These are phyloP conservation scores for Montipora cactus DNA, from an alignment of 64 coral and sea anemone genomes.

Conservation along the genomic window DNA sequence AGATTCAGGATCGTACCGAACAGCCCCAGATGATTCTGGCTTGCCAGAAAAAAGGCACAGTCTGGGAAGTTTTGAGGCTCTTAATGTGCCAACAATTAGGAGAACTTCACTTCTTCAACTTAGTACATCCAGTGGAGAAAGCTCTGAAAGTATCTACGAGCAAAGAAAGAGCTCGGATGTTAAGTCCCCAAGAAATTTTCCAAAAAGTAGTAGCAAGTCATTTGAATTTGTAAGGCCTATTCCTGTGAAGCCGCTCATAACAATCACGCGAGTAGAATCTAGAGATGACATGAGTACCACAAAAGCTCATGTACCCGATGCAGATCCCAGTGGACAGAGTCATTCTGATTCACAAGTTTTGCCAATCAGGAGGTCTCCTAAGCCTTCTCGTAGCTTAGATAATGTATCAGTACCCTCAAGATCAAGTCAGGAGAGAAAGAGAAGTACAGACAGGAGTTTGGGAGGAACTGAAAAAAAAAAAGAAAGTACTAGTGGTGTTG, in stretches of 20 bases:
- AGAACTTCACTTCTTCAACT: conserved; percentile 84
- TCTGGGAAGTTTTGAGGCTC: conserved; percentile 60
- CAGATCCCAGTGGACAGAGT: conserved; percentile 70
- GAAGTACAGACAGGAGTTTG: conserved; percentile 79
- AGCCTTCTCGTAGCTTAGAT: conserved; percentile 64
- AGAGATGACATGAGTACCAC: conserved; percentile 88
- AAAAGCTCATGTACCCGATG: conserved; percentile 73
- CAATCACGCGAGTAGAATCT: conserved; percentile 91
- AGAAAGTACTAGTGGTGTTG: conserved; percentile 1
- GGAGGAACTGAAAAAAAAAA: conserved; percentile 7
- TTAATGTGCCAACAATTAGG: conserved; percentile 77
- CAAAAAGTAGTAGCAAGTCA: conserved; percentile 87
- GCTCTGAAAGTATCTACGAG: conserved; percentile 94
- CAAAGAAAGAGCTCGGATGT: conserved; percentile 74
- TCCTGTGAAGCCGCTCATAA: conserved; percentile 90
- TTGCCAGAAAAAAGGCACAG: conserved; percentile 71
- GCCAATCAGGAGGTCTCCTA: conserved; percentile 52
- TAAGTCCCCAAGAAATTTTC: conserved; percentile 76
- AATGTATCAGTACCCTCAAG: conserved; percentile 50
- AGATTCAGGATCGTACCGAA: conserved; percentile 90
- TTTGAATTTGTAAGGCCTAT: conserved; percentile 98
- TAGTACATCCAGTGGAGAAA: conserved; percentile 94
- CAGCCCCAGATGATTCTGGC: conserved; percentile 86
- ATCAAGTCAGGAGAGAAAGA: conserved; percentile 61
- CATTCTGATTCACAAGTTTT: conserved; percentile 94